Evolutionary conservation across 2,888 invertebrate species (phyloP), one percentile per base, ranked within the genome.

Genomic region (Hypercompe scribonia): DNA sequence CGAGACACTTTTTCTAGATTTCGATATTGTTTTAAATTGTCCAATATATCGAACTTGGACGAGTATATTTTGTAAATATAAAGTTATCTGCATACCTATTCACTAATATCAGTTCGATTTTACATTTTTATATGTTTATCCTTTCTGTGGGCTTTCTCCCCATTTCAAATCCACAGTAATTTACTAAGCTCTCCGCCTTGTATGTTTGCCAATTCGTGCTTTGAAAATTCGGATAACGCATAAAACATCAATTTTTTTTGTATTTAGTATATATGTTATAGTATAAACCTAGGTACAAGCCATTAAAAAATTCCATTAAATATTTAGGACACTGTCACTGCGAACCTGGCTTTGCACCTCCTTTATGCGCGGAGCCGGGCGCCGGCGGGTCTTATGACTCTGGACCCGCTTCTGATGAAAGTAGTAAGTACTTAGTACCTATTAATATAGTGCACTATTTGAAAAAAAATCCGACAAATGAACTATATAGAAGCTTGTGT

Each of bases 311-410:
- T 15, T 31, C 1, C 61, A 5, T 61, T 31, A 8, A 13, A 68
- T 11, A 33, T 58, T 50, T 96, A 88, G 99, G 99, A 0, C 97
- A 99, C 89, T 99, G 99, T 86, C 99, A 99, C 92, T 99, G 99
- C 92, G 97, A 98, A 85, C 94, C 96, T 0, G 99, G 99, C 0
- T 99, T 97, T 92, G 97, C 97, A 0, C 99, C 99, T 0, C 98
- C 99, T 0, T 95, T 97, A 71, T 99, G 99, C 91, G 97, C 97
- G 76, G 95, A 97, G 82, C 98, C 98, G 0, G 99, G 99, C 1
- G 96, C 97, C 13, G 99, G 99, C 0, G 99, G 99, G 10, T 99
- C 99, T 2, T 90, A 96, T 72, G 98, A 99, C 89, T 99, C 99
- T 78, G 99, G 99, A 0, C 99, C 99, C 0, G 98, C 98, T 28